phyloP scores from a whole-genome alignment of 2,888 invertebrate genomes.

The Aphodius sticticus region DNA sequence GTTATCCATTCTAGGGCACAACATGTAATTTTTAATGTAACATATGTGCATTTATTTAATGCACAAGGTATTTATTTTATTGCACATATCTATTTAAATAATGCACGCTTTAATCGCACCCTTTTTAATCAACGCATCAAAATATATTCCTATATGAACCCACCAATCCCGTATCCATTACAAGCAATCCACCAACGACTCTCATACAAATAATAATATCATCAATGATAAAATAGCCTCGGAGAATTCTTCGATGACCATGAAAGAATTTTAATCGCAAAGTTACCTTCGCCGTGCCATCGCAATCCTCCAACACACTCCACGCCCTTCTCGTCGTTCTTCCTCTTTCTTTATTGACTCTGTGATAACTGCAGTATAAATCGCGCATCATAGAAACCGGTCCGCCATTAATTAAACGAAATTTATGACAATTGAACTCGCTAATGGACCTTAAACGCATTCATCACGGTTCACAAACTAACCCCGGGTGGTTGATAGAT shows the following conservation, averaged over 20 bases:
- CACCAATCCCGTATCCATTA: too few species aligned
- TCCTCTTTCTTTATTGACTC: neutral
- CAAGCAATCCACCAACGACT: too few species aligned
- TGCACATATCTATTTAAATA: too few species aligned
- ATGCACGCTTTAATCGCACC: too few species aligned
- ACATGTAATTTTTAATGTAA: too few species aligned
- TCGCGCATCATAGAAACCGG: neutral
- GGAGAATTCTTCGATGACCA: neutral
- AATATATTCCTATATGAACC: too few species aligned
- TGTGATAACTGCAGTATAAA: neutral
- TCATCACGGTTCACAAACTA: neutral
- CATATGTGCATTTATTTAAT: too few species aligned
- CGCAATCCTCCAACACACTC: conserved; percentile 18
- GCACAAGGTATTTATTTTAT: too few species aligned
- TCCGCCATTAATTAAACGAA: neutral
- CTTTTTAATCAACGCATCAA: too few species aligned
- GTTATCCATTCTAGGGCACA: too few species aligned
- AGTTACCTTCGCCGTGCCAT: neutral
- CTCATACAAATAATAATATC: too few species aligned
- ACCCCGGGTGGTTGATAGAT: neutral
- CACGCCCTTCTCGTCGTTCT: neutral
- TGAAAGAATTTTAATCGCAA: neutral
- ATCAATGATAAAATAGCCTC: too few species aligned
- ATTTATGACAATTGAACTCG: neutral
- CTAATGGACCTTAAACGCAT: neutral